Base-by-base conservation (phyloP, 2,888 invertebrate species). In the Melikaiella ostensackeni region DNA sequence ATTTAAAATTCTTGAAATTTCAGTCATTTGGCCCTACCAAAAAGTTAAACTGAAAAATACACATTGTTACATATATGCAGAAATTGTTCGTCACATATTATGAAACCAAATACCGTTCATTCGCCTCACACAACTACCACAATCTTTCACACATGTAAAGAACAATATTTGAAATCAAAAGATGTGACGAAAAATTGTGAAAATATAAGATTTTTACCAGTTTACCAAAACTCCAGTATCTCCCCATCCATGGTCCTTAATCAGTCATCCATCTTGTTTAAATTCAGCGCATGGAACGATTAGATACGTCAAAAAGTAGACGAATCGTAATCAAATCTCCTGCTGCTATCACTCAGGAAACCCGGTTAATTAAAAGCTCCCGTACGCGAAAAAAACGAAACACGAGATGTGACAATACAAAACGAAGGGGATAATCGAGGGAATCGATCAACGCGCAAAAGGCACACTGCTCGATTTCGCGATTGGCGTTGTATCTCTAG, bases 371-470 rank as follows among this genome's bases (percentile, higher is more conserved):
- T 11, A 21, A 24, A 27, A 66, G 11, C 19, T 70, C 70, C 19
- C 50, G 46, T 21, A 33, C 63, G 76, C 74, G 33, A 73, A 76
- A 74, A 77, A 46, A 59, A 75, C 19, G 33, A 75, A 75, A 64
- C 33, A 33, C 50, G 24, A 64, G 16, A 70, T 66, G 59, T 24
- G 46, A 42, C 55, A 74, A 62, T 73, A 55, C 70, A 77, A 77
- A 76, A 76, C 80, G 77, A 77, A 77, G 46, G 64, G 38, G 46
- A 57, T 75, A 75, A 61, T 24, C 73, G 75, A 61, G 62, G 59
- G 57, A 59, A 66, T 73, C 84, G 79, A 83, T 79, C 86, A 86
- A 75, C 83, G 82, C 55, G 82, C 86, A 86, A 86, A 86, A 75
- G 55, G 83, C 82, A 75, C 84, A 87, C 83, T 85, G 85, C 77